Conservation (phyloP, 2,888 invertebrate species). For the Ennomos quercinarius region DNA sequence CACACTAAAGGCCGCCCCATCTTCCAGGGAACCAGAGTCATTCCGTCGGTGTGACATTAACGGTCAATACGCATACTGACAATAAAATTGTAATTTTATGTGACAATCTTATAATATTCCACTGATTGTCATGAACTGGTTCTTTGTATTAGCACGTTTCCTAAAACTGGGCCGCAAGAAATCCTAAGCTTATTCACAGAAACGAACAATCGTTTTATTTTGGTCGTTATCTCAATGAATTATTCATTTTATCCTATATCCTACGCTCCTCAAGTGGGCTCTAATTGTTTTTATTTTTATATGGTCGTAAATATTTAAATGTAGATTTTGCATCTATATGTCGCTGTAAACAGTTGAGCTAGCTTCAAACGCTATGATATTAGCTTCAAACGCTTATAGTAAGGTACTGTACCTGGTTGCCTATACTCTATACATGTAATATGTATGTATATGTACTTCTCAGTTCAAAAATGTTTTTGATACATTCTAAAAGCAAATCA, state of each 20-base stretch:
- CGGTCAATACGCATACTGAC: too few species aligned
- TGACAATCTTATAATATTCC: too few species aligned
- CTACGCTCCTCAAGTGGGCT: slow-evolving; percentile 63
- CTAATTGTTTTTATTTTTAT: slow-evolving; percentile 60
- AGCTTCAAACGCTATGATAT: too few species aligned
- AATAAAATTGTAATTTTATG: too few species aligned
- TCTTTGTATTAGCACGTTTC: neutral
- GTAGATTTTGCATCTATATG: slow-evolving; percentile 32
- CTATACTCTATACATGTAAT: too few species aligned
- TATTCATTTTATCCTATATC: slow-evolving; percentile 76
- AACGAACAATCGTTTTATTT: slow-evolving; percentile 77
- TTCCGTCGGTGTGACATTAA: too few species aligned
- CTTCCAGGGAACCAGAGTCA: too few species aligned
- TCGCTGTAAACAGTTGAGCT: slow-evolving; percentile 38
- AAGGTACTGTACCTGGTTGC: too few species aligned
- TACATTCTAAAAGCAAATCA: too few species aligned
- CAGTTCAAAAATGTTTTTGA: too few species aligned
- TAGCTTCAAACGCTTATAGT: slow-evolving; percentile 20
- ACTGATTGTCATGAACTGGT: too few species aligned
- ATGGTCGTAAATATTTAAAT: slow-evolving; percentile 33
- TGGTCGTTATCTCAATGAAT: slow-evolving; percentile 74
- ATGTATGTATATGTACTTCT: neutral
- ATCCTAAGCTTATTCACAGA: slow-evolving; percentile 66
- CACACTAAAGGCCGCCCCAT: too few species aligned
- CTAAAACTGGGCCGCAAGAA: slow-evolving; percentile 44